These are phyloP conservation scores for Drosophila bunnanda DNA, from an alignment of 2,888 invertebrate species.

Conservation along the genomic window DNA sequence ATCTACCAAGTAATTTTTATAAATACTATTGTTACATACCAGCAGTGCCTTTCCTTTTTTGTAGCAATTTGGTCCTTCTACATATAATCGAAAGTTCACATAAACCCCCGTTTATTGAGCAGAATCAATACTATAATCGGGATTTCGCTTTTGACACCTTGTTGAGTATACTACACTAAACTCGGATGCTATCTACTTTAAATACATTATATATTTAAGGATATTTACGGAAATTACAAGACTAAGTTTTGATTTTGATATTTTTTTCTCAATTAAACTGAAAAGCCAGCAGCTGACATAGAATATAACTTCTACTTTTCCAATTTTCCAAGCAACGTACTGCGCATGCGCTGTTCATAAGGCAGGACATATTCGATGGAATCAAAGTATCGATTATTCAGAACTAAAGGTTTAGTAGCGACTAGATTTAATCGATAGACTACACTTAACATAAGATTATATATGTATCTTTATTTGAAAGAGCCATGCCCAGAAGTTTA, in stretches of 20 bases:
- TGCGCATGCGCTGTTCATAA: constrained; percentile 20
- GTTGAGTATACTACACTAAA: background rate
- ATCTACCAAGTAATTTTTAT: background rate
- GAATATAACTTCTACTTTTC: constrained; percentile 16
- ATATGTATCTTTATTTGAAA: background rate
- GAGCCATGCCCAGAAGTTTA: background rate
- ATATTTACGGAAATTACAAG: background rate
- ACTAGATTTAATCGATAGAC: constrained; percentile 18
- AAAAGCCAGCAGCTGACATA: constrained; percentile 20
- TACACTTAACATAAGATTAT: background rate
- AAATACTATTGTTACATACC: background rate
- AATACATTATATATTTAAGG: background rate
- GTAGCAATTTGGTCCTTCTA: background rate
- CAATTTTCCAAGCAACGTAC: constrained; percentile 20
- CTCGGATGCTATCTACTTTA: background rate
- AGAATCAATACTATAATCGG: background rate
- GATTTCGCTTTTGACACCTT: background rate
- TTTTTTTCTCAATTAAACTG: constrained; percentile 3
- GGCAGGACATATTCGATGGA: constrained; percentile 6
- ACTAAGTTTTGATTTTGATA: background rate
- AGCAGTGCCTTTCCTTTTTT: background rate
- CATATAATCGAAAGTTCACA: background rate
- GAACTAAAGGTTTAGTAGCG: no score
- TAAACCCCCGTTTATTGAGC: background rate
- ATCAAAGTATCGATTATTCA: background rate